Base-by-base conservation (phyloP, 2,888 invertebrate genomes). In the Hipparchia sbordonii region DNA sequence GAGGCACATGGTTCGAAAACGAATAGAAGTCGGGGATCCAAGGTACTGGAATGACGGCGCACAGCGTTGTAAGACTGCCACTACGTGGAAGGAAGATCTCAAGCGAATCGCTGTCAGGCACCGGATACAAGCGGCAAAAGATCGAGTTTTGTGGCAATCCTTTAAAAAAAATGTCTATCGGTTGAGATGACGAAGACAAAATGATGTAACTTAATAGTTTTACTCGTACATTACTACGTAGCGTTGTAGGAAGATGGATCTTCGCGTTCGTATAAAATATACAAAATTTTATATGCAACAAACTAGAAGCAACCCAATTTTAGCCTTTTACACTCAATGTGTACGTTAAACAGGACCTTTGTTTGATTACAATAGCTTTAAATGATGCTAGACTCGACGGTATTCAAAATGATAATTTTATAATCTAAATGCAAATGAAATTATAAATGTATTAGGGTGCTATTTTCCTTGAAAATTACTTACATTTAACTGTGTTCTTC, bases 361-460 rank as follows among this genome's bases (percentile, higher is more conserved):
- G 72, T 71, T 56, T 72, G 72, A 62, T 61, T 61, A 75, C 74
- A 75, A 75, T 75, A 75, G 72, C 56, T 70, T 71, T 74, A 75
- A 78, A 76, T 78, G 73, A 77, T 69, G 75, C 78, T 74, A 76
- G 76, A 74, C 72, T 62, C 74, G 71, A 71, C 65, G 57, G 73
- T 77, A 72, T 76, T 80, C 77, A 77, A 77, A 77, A 78, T 79
- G 77, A 79, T 79, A 78, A 79, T 80, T 76, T 78, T 76, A 75
- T 79, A 77, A 78, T 79, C 77, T 80, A 79, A 78, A 80, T 80
- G 79, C 77, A 77, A 80, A 79, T 79, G 70, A 62, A 74, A 72
- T 74, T 75, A 71, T 74, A 73, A 74, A 75, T 79, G 70, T 72
- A 72, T 72, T 75, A 74, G 71, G 73, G 69, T 69, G 60, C 69